Base-by-base conservation (phyloP, 2,797 vertebrate genomes). In the Argentina silus region DNA sequence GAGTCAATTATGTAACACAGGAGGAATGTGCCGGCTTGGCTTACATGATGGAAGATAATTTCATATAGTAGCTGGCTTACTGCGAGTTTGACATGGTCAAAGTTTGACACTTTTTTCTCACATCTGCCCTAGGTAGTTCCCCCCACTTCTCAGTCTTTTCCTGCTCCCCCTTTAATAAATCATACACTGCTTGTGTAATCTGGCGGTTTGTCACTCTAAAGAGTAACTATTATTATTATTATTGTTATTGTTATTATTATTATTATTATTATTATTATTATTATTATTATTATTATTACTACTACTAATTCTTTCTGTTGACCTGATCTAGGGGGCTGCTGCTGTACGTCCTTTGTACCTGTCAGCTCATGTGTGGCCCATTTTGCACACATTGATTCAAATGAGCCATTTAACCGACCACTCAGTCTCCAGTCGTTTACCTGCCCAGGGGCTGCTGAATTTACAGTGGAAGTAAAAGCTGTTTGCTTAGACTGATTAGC, bases 401-500 rank as follows among this genome's bases (percentile, higher is more conserved):
- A 27, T 50, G 48, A 70, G 57, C 59, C 73, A 48, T 69, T 84
- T 75, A 65, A 83, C 76, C 44, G 6, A 8, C 7, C 67, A 71
- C 67, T 71, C 50, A 73, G 65, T 42, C 67, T 19, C 19, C 44
- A n/a, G 15, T 55, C 70, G 27, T 76, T 82, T 76, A 63, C 56
- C 69, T 67, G 65, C 61, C 69, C 75, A 70, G 62, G 69, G 64
- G 57, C 65, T 64, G 21, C 53, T 70, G 72, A 74, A 70, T 76
- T 76, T 73, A 75, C 73, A 81, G 44, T 53, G 62, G 42, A 65
- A 53, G 47, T 70, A 61, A 78, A 51, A 75, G 65, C 57, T 80
- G 83, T 89, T 89, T 86, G 83, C 81, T 75, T 84, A 74, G 75
- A 77, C 80, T 88, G 85, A 90, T 89, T 87, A 84, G 71, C 60